A percentile compares a stretch with the other conserved stretches of the same genome.
Evolutionary conservation across 2,888 invertebrate species (phyloP).

Genomic region (Scaptomyza reducta): DNA sequence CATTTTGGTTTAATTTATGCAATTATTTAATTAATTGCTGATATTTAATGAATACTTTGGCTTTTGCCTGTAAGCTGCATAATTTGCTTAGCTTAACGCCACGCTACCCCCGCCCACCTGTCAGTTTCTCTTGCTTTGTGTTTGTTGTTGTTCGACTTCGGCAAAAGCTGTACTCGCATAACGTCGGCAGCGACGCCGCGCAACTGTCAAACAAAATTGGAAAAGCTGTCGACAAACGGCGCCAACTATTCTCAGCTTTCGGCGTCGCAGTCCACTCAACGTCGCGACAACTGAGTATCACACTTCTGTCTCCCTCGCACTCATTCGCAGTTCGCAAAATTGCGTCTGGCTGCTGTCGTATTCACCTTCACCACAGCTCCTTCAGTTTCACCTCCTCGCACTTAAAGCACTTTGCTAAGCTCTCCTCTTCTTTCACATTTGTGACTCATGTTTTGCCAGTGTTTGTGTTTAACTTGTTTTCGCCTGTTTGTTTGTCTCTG

Average conservation of each 20-base stretch:
- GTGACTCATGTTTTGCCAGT: slow-evolving; percentile 48
- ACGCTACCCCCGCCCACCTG: not conserved
- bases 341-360: slow-evolving; percentile 26
- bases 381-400: not conserved
- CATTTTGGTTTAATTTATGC: slow-evolving; percentile 62
- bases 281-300: slow-evolving; percentile 44
- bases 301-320: not conserved
- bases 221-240: slow-evolving; percentile 47
- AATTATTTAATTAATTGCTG: slow-evolving; percentile 56
- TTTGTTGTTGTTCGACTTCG: slow-evolving; percentile 5
- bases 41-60: slow-evolving; percentile 34
- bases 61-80: slow-evolving; percentile 11
- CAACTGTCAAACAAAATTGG: slow-evolving; percentile 54
- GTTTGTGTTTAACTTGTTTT: slow-evolving; percentile 14
- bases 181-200: slow-evolving; percentile 8
- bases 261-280: slow-evolving; percentile 36
- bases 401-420: slow-evolving; percentile 40
- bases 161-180: slow-evolving; percentile 13
- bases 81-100: slow-evolving; percentile 8
- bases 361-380: not conserved
- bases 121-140: not conserved
- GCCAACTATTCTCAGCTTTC: slow-evolving; percentile 43
- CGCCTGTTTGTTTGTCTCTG: slow-evolving; percentile 39
- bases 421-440: slow-evolving; percentile 12
- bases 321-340: slow-evolving; percentile 6